Evolutionary conservation across 1,140 invertebrate genomes (phyloP), one percentile per base, ranked within the genome.

Genomic region (Pseudomyrmex cubaensis): DNA sequence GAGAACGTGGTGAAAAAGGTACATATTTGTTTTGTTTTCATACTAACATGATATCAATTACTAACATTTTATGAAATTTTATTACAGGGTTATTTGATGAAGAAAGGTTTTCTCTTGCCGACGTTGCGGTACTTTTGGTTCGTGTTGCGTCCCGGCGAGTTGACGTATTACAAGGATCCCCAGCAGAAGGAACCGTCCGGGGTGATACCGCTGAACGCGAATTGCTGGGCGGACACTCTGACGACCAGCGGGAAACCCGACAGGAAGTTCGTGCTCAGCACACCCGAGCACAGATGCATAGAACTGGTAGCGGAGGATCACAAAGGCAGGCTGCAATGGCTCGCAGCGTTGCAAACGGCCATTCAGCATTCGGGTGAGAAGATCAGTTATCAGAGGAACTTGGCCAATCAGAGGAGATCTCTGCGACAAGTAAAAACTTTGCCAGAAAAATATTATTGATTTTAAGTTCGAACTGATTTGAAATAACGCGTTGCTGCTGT

Each of bases 1-100:
- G 95, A 97, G 75, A 97, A 97, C 94, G 96, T 97, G 54, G 96
- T 98, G n/a, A 97, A 97, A 93, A 97, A 97, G 95, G 96, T 96
- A 93, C 89, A 67, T 48, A 20, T 20, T 61, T 61, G 7, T 59
- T 5, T 17, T 59, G 20, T 12, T 20, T 61, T 12, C 22, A 20
- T 61, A 12, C n/a, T 0, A 17, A 57, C 12, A 1, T 48, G 20
- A 17, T 69, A 7, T 13, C 22, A 50, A 35, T 9, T 17, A 62
- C 73, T 22, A 17, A 50, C 48, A 7, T 52, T 17, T 75, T 75
- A 15, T 17, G n/a, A 48, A 59, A 57, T 52, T 46, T 50, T 15
- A 0, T 48, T 54, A 15, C 52, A 92, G 96, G 97, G 97, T 17
- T 95, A 95, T 89, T 93, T 97, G 54, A 95, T 95, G 87, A 97